Conservation (phyloP, 2,113 vertebrate species). For the Myrmophylax atrothorax region DNA sequence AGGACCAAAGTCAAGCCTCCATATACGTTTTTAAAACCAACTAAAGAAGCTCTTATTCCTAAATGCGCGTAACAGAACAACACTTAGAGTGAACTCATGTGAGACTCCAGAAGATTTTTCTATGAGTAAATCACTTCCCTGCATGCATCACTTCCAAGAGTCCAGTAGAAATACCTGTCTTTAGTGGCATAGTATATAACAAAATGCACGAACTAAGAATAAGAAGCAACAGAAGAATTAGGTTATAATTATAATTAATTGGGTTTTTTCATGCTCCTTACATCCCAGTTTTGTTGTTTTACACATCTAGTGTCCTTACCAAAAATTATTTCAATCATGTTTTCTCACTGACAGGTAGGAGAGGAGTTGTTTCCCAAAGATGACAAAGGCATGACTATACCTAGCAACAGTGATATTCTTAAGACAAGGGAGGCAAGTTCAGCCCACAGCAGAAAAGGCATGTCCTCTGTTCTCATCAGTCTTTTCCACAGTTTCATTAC, state of each 20-base stretch:
- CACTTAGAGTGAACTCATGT: background rate
- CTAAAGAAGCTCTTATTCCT: background rate
- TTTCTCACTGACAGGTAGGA: slow-evolving; percentile 72
- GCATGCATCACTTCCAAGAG: background rate
- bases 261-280: background rate
- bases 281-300: background rate
- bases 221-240: background rate
- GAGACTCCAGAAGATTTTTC: background rate
- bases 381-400: slow-evolving; percentile 71
- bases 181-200: background rate
- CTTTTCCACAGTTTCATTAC: background rate
- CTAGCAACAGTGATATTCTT: slow-evolving; percentile 71
- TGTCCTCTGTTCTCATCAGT: background rate
- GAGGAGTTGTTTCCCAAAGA: slow-evolving; percentile 77
- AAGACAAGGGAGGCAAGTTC: slow-evolving; percentile 85
- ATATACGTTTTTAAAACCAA: background rate
- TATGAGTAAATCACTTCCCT: background rate
- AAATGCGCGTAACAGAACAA: background rate
- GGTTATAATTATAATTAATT: background rate
- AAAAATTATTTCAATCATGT: background rate
- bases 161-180: background rate
- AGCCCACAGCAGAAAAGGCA: background rate
- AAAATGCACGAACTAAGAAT: background rate
- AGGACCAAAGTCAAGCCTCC: background rate
- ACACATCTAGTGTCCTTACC: background rate